Base-by-base conservation (phyloP, 2,113 vertebrate genomes). In the Scomber scombrus region DNA sequence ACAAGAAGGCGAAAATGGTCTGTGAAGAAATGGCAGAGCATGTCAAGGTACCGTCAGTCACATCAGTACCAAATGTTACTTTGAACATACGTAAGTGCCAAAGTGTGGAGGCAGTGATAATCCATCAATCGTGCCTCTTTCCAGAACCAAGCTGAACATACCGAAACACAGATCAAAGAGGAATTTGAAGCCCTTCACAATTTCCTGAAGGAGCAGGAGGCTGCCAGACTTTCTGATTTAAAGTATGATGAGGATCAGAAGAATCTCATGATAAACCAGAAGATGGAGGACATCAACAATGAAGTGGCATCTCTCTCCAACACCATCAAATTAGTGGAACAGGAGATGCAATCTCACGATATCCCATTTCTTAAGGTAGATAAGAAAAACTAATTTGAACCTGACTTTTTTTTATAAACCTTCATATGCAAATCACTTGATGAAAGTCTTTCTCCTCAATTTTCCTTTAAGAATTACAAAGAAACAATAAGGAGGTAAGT, bases 131-230 rank as follows among this genome's bases (percentile, higher is more conserved):
- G 23, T 46, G 4, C 90, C 11, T 82, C 34, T 79, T 81, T 78
- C 5, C 81, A 96, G 95, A 91, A 40, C 51, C 95, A 96, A 85
- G 87, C 79, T 1, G 85, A 93, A 58, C 90, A 95, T n/a, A 90
- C 93, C 0, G 94, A 95, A 80, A 85, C 29, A n/a, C 93, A 93
- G 84, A 95, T 96, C 70, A 92, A 78, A 71, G 89, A 90, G 12
- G 94, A 95, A 60, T 96, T 96, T 73, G 88, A 95, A 71, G 82
- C 71, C 2, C 85, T 96, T 54, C 92, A 93, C 63, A 43, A n/a
- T 67, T 95, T 94, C 73, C 93, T 96, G 61, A 89, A 72, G 50
- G 93, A 95, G 58, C 94, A 95, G 71, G 95, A 96, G 78, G 88
- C 82, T 18, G 84, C 82, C 21, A 89, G 92, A 63, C 75, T 95